Base-by-base conservation (phyloP, 2,888 invertebrate genomes). In the Zelleria hepariella region DNA sequence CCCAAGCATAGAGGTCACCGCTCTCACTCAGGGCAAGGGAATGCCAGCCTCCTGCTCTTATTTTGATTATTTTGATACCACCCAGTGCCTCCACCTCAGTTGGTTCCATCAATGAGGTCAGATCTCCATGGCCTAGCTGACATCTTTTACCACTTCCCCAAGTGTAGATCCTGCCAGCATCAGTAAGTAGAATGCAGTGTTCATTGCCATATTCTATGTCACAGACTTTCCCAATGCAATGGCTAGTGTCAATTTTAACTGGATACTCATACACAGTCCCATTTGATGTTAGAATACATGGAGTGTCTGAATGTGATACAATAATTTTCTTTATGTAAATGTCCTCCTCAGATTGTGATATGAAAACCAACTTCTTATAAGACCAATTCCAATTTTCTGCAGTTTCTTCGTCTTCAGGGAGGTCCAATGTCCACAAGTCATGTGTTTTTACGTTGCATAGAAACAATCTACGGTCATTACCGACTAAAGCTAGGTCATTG, bases 1-100 rank as follows among this genome's bases (percentile, higher is more conserved):
- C 98, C 97, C 98, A 98, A 2, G 91, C 90, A 74, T 97, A 98
- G 0, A 97, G 72, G 75, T 97, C 97, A 15, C 96, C 96, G 77
- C 90, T 91, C 69, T 91, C 90, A 66, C 95, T 95, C 6, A 96
- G 75, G 8, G 94, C 96, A 58, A 93, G 91, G 59, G 93, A 94
- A 77, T 97, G 97, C 97, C 97, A 98, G 8, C 96, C 96, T 6
- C 95, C 96, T 48, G 95, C 93, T 55, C 93, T 90, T 58, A 97
- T 92, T 70, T 91, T 86, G 0, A 80, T 78, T 60, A 97, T 91
- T 72, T 90, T 91, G 21, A 97, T 86, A 15, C 96, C 97, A 52
- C 93, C 92, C 52, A 98, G 82, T 52, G 93, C 94, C 67, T 94
- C 92, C 2, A 98, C 81, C 65, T 93, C 76, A 60, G 79, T 86